Evolutionary conservation across 2,113 vertebrate genomes (phyloP), one percentile per base, ranked within the genome.

Genomic region (Dascyllus trimaculatus): DNA sequence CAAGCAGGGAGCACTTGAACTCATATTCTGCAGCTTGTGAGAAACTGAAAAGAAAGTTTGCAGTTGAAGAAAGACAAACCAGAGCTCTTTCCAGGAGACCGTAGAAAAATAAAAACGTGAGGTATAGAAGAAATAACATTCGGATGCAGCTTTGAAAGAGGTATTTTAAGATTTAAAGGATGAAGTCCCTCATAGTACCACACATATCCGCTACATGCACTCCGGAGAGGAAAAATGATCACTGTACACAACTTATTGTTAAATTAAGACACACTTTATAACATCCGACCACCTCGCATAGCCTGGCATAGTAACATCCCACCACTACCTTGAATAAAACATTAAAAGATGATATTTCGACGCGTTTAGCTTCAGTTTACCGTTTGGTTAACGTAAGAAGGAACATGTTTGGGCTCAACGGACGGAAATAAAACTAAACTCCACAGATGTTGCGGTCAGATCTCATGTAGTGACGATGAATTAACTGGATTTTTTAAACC

Each of bases 221-320:
- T 35, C 32, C 9, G 8, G n/a, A 10, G 62, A 78, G 52, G 18
- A 73, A 7, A 62, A 53, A 67, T 62, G 10, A 58, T 32, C 54
- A 71, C 24, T 49, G 70, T 80, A 76, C 46, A 86, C 75, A 60
- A 72, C n/a, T 73, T 45, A 35, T 13, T 73, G 43, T 69, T 80
- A 73, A 86, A 80, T 86, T 80, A 81, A 82, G 69, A 84, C 57
- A 82, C 56, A 70, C 45, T 69, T 77, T 67, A 54, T 61, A 67
- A 78, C 60, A 49, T 70, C 65, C 1, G 7, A 59, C n/a, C 64
- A 46, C 51, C 62, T 74, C 60, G 68, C 70, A 81, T 58, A 62
- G 29, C 1, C 32, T 77, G 51, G 75, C 40, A 48, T 48, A 18
- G 24, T 32, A 64, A 75, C 54, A 65, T 71, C 45, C 77, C 70